phyloP scores from a whole-genome alignment of 2,888 invertebrate species.

The Drosophila pseudotalamancana region DNA sequence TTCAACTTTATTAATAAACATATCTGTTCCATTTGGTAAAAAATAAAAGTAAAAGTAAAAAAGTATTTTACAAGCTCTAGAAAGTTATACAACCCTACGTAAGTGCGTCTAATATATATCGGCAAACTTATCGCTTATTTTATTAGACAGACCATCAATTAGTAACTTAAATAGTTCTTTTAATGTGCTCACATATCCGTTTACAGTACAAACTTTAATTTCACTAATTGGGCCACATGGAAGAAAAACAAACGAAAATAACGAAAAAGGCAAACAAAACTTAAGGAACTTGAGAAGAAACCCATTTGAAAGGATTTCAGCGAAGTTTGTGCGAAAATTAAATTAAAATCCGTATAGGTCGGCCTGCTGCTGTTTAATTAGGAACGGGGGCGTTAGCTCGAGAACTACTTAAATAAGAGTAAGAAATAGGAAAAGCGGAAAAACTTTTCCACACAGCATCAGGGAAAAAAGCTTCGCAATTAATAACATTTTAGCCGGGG shows the following conservation, averaged over 20 bases:
- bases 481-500: conserved; percentile 27
- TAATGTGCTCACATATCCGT: conserved; percentile 2
- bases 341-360: conserved; percentile 47
- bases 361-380: conserved; percentile 9
- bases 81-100: not conserved
- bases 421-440: not conserved
- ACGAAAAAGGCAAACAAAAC: conserved; percentile 2
- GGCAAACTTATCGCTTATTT: not conserved
- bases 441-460: conserved; percentile 8
- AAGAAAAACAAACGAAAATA: conserved; percentile 13
- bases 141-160: not conserved
- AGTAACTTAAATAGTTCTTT: not conserved
- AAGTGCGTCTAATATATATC: not conserved
- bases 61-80: not conserved
- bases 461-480: conserved; percentile 30
- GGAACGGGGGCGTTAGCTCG: conserved; percentile 30
- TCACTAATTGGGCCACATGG: conserved; percentile 40
- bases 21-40: no score
- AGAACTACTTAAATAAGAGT: conserved; percentile 27
- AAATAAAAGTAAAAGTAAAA: not conserved
- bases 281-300: conserved; percentile 3
- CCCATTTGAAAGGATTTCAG: conserved; percentile 7
- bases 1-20: no score
- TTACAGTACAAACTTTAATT: conserved; percentile 33
- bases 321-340: conserved; percentile 48